phyloP scores from a whole-genome alignment of 1,140 invertebrate species.

The Sitodiplosis mosellana region DNA sequence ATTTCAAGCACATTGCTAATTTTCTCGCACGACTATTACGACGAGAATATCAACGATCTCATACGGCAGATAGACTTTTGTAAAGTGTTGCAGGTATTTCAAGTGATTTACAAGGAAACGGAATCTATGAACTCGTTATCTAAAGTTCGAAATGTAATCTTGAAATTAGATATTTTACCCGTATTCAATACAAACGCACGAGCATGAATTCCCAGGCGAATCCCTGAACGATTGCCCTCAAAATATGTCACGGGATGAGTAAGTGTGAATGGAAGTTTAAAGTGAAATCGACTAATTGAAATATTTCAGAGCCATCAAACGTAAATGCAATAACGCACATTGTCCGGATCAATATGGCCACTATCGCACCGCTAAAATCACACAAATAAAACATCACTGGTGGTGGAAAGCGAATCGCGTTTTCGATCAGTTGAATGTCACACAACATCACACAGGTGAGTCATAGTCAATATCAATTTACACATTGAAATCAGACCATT shows the following conservation, averaged over 20 bases:
- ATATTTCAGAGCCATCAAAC: slow-evolving; percentile 51
- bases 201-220: slow-evolving; percentile 77
- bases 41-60: slow-evolving; percentile 79
- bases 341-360: slow-evolving; percentile 92
- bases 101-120: neutral
- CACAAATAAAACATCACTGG: slow-evolving; percentile 99
- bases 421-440: slow-evolving; percentile 58
- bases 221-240: slow-evolving; percentile 86
- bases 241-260: slow-evolving; percentile 79
- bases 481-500: too few relatives aligned
- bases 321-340: slow-evolving; percentile 76
- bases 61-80: slow-evolving; percentile 78
- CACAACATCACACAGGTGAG: slow-evolving; percentile 50
- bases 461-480: neutral
- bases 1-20: slow-evolving; percentile 79
- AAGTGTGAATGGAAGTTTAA: slow-evolving; percentile 26
- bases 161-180: slow-evolving; percentile 99
- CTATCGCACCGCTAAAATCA: slow-evolving; percentile 90
- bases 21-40: slow-evolving; percentile 90
- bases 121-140: too few relatives aligned
- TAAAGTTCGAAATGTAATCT: slow-evolving; percentile 32
- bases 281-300: too few relatives aligned
- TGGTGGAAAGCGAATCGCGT: slow-evolving; percentile 94
- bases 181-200: slow-evolving; percentile 85
- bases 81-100: slow-evolving; percentile 28